Percentiles rank a stretch among this genome's conserved stretches.
phyloP scores from a whole-genome alignment of 2,797 vertebrate species.

The Cichlasoma orientale region DNA sequence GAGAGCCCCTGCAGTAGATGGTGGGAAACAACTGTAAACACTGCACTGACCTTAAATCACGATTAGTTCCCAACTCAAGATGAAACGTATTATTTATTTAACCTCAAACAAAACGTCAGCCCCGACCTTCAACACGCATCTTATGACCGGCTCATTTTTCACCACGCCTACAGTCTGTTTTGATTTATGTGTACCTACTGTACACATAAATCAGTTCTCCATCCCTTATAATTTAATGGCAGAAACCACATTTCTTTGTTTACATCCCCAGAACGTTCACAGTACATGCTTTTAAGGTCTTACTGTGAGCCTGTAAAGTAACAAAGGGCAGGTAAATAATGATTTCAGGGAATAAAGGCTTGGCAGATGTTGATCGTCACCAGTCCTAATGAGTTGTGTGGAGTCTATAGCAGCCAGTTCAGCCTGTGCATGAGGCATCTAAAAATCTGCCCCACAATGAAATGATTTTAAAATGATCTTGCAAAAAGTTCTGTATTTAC shows the following conservation, averaged over 20 bases:
- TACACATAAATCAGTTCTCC: no score
- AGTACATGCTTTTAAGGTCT: background rate
- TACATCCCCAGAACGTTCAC: background rate
- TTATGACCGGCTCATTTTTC: background rate
- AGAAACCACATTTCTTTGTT: background rate
- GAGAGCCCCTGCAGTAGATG: background rate
- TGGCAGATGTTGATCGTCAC: background rate
- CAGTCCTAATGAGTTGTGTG: background rate
- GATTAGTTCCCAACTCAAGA: background rate
- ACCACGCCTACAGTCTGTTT: background rate
- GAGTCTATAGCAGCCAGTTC: background rate
- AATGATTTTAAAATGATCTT: background rate
- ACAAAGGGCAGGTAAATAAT: fast-evolving
- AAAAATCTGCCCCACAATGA: background rate
- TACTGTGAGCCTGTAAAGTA: background rate
- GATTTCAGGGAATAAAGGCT: slow-evolving; percentile 5
- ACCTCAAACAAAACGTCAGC: slow-evolving; percentile 6
- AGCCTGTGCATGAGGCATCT: background rate
- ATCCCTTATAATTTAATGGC: background rate
- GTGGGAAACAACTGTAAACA: background rate
- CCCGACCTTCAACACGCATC: background rate
- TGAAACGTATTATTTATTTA: slow-evolving; percentile 12
- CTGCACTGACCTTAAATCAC: background rate
- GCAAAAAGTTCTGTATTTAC: background rate
- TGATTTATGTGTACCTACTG: no score